These are phyloP conservation scores for Drosophila auraria DNA, from an alignment of 1,140 invertebrate genomes.

Conservation along the genomic window DNA sequence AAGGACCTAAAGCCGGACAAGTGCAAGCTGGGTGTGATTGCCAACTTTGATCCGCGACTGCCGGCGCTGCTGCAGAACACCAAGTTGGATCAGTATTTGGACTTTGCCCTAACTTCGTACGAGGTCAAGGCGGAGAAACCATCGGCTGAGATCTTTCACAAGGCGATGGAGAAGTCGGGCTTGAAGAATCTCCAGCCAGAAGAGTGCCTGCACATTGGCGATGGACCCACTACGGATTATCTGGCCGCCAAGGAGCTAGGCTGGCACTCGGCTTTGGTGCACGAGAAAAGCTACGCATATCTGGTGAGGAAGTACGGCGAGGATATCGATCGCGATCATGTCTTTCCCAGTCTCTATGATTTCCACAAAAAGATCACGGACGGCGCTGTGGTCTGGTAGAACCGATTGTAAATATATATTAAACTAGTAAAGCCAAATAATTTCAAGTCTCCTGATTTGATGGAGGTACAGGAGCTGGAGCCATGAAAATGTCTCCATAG, in stretches of 20 bases:
- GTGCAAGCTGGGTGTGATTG: slow-evolving; percentile 91
- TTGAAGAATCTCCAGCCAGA: slow-evolving; percentile 85
- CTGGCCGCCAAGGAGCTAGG: slow-evolving; percentile 90
- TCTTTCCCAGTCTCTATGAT: slow-evolving; percentile 81
- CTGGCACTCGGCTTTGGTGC: slow-evolving; percentile 90
- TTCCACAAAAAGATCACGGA: slow-evolving; percentile 81
- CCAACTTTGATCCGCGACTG: slow-evolving; percentile 95
- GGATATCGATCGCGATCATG: slow-evolving; percentile 67
- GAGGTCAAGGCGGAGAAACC: slow-evolving; percentile 91
- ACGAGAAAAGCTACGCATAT: slow-evolving; percentile 77
- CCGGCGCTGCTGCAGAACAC: slow-evolving; percentile 88
- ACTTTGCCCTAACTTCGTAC: slow-evolving; percentile 93
- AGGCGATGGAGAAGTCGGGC: slow-evolving; percentile 87
- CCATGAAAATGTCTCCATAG: slow-evolving; percentile 67
- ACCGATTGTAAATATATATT: slow-evolving; percentile 22
- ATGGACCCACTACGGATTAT: slow-evolving; percentile 91
- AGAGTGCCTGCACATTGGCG: slow-evolving; percentile 93
- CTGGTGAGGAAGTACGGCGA: slow-evolving; percentile 73
- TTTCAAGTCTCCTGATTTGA: slow-evolving; percentile 11
- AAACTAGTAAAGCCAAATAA: slow-evolving; percentile 7
- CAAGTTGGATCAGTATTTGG: slow-evolving; percentile 89
- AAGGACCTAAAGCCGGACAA: slow-evolving; percentile 64
- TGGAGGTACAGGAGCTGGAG: slow-evolving; percentile 11
- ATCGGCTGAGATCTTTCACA: slow-evolving; percentile 89
- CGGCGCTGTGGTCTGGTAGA: slow-evolving; percentile 71